phyloP scores from a whole-genome alignment of 2,797 vertebrate species.

The Tympanoctomys barrerae region DNA sequence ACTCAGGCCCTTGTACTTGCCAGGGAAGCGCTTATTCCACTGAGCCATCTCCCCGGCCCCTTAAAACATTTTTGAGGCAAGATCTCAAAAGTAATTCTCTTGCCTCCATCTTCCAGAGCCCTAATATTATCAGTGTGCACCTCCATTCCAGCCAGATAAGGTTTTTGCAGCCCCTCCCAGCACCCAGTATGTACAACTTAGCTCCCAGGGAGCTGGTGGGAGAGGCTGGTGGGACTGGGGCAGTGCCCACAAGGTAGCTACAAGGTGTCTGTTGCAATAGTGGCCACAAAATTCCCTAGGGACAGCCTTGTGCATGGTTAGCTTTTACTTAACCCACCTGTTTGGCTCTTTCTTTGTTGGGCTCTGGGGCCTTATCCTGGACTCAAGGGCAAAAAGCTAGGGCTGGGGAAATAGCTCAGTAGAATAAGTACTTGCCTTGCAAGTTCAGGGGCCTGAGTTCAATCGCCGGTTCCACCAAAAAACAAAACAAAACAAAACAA shows the following conservation, averaged over 20 bases:
- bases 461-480: too few relatives aligned
- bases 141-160: background rate
- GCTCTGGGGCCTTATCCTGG: conserved; percentile 35
- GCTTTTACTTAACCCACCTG: background rate
- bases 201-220: background rate
- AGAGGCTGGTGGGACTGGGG: background rate
- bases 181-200: background rate
- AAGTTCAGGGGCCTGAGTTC: too few relatives aligned
- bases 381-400: conserved; percentile 17
- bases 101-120: background rate
- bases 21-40: too few relatives aligned
- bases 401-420: too few relatives aligned
- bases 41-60: too few relatives aligned
- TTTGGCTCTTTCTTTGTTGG: background rate
- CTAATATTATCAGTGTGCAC: background rate
- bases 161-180: background rate
- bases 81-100: background rate
- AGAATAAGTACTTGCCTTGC: too few relatives aligned
- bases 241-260: too few relatives aligned
- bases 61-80: background rate
- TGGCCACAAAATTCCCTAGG: too few relatives aligned
- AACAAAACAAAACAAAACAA: too few relatives aligned
- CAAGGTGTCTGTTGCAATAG: background rate
- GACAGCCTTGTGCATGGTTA: too few relatives aligned
- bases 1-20: too few relatives aligned